phyloP scores from a whole-genome alignment of 2,113 vertebrate genomes.

The Datnioides undecimradiatus region DNA sequence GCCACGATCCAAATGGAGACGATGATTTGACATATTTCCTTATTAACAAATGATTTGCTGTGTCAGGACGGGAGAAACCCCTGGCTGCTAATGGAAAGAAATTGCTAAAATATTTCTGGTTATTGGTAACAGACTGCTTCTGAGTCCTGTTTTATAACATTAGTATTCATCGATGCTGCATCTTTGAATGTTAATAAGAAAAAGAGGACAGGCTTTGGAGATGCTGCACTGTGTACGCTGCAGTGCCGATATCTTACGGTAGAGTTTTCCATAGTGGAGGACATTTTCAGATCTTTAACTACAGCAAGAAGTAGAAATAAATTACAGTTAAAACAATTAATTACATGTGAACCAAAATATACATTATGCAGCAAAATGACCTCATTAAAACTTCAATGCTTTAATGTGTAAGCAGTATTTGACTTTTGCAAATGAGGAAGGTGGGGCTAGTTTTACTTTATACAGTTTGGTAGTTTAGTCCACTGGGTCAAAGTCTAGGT shows the following conservation, averaged over 20 bases:
- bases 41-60: slow-evolving; percentile 25
- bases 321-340: background rate
- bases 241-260: background rate
- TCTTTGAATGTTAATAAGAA: background rate
- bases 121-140: background rate
- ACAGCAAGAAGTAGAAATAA: background rate
- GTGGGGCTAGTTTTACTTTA: background rate
- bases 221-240: too few species aligned
- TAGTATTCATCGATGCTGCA: background rate
- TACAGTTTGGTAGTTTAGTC: background rate
- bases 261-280: background rate
- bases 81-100: background rate
- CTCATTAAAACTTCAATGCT: too few species aligned
- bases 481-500: background rate
- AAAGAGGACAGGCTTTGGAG: background rate
- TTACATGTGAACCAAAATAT: background rate
- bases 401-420: too few species aligned
- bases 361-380: background rate
- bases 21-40: slow-evolving; percentile 40
- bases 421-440: too few species aligned
- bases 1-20: slow-evolving; percentile 42
- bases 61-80: background rate
- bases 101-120: background rate
- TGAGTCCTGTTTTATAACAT: background rate
- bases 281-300: background rate